phyloP scores from a whole-genome alignment of 2,113 vertebrate species.

The Tapirus terrestris region DNA sequence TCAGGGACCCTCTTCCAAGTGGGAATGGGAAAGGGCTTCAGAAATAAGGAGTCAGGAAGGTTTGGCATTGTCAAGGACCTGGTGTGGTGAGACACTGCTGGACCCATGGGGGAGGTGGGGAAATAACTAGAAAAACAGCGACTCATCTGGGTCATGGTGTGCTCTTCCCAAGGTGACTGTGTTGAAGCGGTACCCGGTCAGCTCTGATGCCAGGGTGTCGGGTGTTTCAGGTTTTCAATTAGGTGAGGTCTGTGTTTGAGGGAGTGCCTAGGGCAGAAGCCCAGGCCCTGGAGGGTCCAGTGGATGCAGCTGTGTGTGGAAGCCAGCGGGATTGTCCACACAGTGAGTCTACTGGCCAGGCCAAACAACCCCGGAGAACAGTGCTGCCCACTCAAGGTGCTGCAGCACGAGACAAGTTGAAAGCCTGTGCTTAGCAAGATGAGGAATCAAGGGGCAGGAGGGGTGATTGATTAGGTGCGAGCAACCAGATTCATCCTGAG shows the following conservation, averaged over 20 bases:
- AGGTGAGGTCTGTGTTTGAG: background rate
- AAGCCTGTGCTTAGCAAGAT: background rate
- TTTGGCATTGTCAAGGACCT: background rate
- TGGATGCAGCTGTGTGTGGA: background rate
- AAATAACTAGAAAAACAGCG: background rate
- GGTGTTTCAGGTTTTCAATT: background rate
- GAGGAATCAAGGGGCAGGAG: conserved; percentile 49
- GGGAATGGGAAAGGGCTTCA: too few species aligned
- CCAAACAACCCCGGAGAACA: rapidly evolving
- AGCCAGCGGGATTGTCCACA: background rate
- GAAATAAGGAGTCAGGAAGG: background rate
- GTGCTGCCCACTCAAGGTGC: rapidly evolving
- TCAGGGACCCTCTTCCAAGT: background rate
- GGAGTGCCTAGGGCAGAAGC: background rate
- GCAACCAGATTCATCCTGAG: conserved; percentile 71
- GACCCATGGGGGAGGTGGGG: background rate
- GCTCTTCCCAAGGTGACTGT: background rate
- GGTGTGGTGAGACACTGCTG: too few species aligned
- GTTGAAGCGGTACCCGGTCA: background rate
- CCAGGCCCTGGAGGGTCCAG: background rate
- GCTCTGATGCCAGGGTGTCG: background rate
- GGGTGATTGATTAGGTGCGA: conserved; percentile 68
- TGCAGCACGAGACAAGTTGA: background rate
- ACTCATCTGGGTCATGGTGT: background rate
- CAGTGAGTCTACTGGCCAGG: background rate